Percentiles rank a stretch among this genome's conserved stretches.
These are phyloP conservation scores for Neoitamus cyanurus DNA, from an alignment of 2,888 invertebrate genomes.

Conservation along the genomic window DNA sequence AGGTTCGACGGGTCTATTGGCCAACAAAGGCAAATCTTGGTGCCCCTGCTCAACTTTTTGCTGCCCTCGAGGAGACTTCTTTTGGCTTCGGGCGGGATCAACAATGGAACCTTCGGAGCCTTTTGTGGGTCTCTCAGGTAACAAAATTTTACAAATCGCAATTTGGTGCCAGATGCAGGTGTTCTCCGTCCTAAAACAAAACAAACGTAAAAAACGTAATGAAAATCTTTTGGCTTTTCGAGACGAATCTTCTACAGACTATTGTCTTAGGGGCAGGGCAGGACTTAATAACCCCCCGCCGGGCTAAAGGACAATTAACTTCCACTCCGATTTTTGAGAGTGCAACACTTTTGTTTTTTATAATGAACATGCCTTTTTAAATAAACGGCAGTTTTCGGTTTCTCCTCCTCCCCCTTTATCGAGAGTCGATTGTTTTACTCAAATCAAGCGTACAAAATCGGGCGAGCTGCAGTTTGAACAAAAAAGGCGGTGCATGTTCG, in stretches of 20 bases:
- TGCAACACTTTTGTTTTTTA: background rate
- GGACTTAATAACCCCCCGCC: background rate
- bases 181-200: slow-evolving; percentile 18
- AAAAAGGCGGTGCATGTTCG: background rate
- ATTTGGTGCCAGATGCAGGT: slow-evolving; percentile 37
- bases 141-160: slow-evolving; percentile 40
- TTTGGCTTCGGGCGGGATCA: background rate
- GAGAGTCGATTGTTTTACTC: background rate
- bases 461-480: background rate
- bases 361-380: background rate
- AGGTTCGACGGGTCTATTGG: slow-evolving; percentile 43
- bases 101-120: background rate
- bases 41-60: slow-evolving; percentile 11
- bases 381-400: background rate
- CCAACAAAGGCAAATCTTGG: slow-evolving; percentile 33
- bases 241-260: background rate
- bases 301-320: background rate
- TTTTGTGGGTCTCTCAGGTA: slow-evolving; percentile 29
- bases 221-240: background rate
- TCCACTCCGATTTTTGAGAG: background rate
- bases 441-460: background rate
- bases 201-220: background rate
- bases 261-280: slow-evolving; percentile 8
- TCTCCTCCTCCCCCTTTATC: background rate
- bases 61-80: slow-evolving; percentile 11